These are phyloP conservation scores for Chrysoperla carnea DNA, from an alignment of 1,140 invertebrate species.

Conservation along the genomic window DNA sequence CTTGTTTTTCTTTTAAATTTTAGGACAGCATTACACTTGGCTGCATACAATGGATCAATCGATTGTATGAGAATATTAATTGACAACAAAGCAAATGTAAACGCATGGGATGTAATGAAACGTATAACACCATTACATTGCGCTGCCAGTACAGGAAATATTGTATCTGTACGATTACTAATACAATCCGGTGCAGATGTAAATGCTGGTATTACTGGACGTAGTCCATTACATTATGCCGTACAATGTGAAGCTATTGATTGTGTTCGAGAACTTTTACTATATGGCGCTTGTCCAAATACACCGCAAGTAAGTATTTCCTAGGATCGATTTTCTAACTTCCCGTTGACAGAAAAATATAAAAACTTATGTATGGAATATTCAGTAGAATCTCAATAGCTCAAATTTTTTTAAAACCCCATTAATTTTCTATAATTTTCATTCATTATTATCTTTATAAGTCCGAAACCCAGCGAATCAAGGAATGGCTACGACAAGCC, in stretches of 20 bases:
- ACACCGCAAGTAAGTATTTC: conserved; percentile 42
- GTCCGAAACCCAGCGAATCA: too few relatives aligned
- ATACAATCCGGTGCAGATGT: conserved; percentile 47
- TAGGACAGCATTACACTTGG: conserved; percentile 60
- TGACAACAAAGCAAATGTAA: conserved; percentile 40
- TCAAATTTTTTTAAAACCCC: too few relatives aligned
- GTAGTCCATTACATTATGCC: conserved; percentile 53
- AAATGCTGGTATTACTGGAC: conserved; percentile 48
- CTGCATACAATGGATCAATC: conserved; percentile 43
- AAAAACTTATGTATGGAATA: too few relatives aligned
- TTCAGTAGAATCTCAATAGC: too few relatives aligned
- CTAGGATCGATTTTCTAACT: too few relatives aligned
- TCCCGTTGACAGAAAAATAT: too few relatives aligned
- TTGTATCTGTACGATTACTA: conserved; percentile 35
- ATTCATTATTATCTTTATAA: too few relatives aligned
- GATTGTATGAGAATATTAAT: conserved; percentile 45
- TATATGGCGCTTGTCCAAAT: conserved; percentile 53
- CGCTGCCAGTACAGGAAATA: conserved; percentile 44
- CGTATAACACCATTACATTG: conserved; percentile 59
- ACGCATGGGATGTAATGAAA: conserved; percentile 42
- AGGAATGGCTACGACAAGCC: too few relatives aligned
- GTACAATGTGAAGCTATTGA: conserved; percentile 47
- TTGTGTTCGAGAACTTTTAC: conserved; percentile 45
- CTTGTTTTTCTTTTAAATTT: too few relatives aligned
- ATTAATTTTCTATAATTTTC: too few relatives aligned